Conservation (phyloP, 1,140 invertebrate genomes). For the Parapsyche elsis region DNA sequence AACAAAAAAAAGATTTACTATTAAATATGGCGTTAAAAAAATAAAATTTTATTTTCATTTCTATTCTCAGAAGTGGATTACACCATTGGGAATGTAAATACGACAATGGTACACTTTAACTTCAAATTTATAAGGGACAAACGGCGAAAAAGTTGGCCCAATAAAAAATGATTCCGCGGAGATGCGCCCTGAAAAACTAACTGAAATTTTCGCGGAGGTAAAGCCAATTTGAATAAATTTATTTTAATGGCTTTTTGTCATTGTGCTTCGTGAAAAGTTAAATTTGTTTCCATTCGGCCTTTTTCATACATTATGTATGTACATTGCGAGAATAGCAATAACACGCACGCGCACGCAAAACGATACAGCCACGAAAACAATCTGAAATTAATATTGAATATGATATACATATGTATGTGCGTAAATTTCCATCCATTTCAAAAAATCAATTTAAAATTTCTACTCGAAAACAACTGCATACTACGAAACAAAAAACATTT, state of each 20-base stretch:
- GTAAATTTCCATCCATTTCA: too few relatives aligned
- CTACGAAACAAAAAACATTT: too few relatives aligned
- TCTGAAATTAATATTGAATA: neutral
- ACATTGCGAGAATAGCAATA: neutral
- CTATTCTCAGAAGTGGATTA: too few relatives aligned
- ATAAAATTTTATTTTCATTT: too few relatives aligned
- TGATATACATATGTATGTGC: too few relatives aligned
- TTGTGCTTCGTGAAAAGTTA: constrained; percentile 19
- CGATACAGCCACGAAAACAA: too few relatives aligned
- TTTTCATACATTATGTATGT: constrained; percentile 19
- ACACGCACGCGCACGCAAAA: neutral
- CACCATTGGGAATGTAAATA: too few relatives aligned
- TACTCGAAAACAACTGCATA: too few relatives aligned
- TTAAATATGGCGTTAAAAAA: too few relatives aligned
- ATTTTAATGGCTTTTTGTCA: constrained; percentile 19
- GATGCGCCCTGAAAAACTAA: constrained; percentile 1
- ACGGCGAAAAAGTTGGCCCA: neutral
- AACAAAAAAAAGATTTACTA: too few relatives aligned
- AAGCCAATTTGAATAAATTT: constrained; percentile 30
- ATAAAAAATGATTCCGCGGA: constrained; percentile 28
- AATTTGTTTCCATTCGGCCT: constrained; percentile 16
- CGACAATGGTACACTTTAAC: neutral
- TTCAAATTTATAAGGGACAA: neutral
- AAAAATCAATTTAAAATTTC: too few relatives aligned
- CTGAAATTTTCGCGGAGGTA: constrained; percentile 23